These are phyloP conservation scores for Zeus faber DNA, from an alignment of 2,113 vertebrate species.

Conservation along the genomic window DNA sequence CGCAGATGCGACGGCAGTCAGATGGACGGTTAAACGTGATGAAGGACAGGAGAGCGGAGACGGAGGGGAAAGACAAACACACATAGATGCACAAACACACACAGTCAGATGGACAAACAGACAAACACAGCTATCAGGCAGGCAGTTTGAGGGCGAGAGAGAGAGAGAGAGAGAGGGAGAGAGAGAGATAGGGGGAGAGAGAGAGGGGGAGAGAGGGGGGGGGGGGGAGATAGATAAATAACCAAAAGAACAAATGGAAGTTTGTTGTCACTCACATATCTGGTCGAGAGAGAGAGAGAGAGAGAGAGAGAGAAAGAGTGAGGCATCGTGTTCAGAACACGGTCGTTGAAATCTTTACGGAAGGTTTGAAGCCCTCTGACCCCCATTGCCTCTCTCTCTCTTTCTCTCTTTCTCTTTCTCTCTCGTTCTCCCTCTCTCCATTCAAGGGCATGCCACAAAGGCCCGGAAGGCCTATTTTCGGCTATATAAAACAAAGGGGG, in stretches of 20 bases:
- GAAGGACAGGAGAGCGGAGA: no score
- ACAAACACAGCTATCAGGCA: neutral
- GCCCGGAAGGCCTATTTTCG: slow-evolving; percentile 17
- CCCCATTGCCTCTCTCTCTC: slow-evolving; percentile 5
- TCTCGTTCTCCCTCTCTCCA: neutral
- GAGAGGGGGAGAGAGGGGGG: neutral
- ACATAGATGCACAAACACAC: neutral
- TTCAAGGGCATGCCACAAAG: neutral
- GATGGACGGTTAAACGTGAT: no score
- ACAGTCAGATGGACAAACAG: neutral
- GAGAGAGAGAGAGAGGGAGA: neutral
- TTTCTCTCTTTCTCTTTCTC: slow-evolving; percentile 5
- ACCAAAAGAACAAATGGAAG: no score
- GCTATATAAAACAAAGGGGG: slow-evolving; percentile 16
- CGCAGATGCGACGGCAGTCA: neutral
- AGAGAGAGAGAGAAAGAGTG: neutral
- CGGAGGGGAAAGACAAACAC: neutral
- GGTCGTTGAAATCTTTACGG: no score
- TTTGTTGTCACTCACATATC: no score
- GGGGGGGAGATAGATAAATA: neutral
- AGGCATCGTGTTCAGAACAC: slow-evolving; percentile 2
- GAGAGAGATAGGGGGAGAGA: neutral
- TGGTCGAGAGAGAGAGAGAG: neutral
- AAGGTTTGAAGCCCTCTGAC: no score
- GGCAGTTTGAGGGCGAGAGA: neutral